phyloP scores from a whole-genome alignment of 1,140 invertebrate genomes.

The Hestina assimilis region DNA sequence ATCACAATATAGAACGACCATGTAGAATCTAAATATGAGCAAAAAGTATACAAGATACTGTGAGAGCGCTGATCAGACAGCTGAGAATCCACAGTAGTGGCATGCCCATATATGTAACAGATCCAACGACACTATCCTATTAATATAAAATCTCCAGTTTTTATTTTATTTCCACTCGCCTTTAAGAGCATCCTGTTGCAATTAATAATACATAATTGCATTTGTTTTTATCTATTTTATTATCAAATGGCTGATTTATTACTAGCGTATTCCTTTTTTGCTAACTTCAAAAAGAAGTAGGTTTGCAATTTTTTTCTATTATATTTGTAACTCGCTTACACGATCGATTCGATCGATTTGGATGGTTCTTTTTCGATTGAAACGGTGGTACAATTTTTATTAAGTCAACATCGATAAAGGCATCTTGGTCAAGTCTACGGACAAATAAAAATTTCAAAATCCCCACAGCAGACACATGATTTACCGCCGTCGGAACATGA shows the following conservation, averaged over 20 bases:
- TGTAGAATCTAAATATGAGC: not conserved
- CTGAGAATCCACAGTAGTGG: not conserved
- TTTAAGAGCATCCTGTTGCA: not conserved
- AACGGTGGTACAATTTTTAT: too few relatives aligned
- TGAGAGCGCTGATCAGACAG: not conserved
- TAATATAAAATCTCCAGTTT: not conserved
- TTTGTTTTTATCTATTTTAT: not conserved
- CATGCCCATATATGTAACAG: not conserved
- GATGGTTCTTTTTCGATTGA: too few relatives aligned
- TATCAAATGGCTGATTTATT: not conserved
- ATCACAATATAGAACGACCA: conserved; percentile 1
- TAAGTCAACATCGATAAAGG: too few relatives aligned
- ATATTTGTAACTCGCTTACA: too few relatives aligned
- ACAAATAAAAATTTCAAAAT: too few relatives aligned
- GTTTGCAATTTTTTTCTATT: not conserved
- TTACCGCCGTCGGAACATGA: too few relatives aligned
- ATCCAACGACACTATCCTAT: too few relatives aligned
- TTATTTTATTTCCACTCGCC: not conserved
- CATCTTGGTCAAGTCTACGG: too few relatives aligned
- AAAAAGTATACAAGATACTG: not conserved
- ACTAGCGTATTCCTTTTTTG: not conserved
- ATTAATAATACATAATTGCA: not conserved
- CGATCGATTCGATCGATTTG: too few relatives aligned
- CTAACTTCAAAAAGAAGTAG: not conserved
- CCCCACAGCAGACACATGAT: too few relatives aligned